A percentile compares a stretch with the other conserved stretches of the same genome.
These are phyloP conservation scores for Rhadina sibilatrix DNA, from an alignment of 2,113 vertebrate genomes.

Conservation along the genomic window DNA sequence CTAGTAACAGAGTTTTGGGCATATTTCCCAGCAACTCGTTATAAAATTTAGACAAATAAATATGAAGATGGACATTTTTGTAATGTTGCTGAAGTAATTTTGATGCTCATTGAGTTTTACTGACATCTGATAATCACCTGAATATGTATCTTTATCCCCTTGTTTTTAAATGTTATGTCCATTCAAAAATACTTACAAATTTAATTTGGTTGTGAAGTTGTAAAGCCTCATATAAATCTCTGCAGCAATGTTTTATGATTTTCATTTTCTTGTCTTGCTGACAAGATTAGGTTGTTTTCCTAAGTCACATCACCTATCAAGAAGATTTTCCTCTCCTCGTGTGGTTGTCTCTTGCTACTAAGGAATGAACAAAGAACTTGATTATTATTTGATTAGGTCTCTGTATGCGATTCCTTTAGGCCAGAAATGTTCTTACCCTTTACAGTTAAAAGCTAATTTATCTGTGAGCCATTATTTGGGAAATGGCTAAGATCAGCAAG, in stretches of 20 bases:
- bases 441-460: slow-evolving; percentile 20
- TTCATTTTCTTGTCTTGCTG: neutral
- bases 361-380: neutral
- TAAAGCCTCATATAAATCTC: neutral
- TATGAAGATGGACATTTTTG: neutral
- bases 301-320: neutral
- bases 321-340: neutral
- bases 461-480: neutral
- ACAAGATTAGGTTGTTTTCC: neutral
- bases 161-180: neutral
- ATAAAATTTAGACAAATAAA: neutral
- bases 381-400: neutral
- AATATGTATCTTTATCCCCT: neutral
- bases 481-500: neutral
- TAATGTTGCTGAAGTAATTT: neutral
- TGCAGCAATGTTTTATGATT: neutral
- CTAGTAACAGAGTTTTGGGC: neutral
- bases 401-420: slow-evolving; percentile 2
- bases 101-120: neutral
- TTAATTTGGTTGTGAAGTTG: neutral
- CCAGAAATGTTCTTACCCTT: slow-evolving; percentile 1
- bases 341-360: neutral
- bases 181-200: neutral
- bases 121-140: neutral
- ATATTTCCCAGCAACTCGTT: neutral